A percentile compares a stretch with the other conserved stretches of the same genome.
Evolutionary conservation across 37 sponge, comb jelly and placozoan species (phyloP).

Genomic region (Haliclona indistincta): DNA sequence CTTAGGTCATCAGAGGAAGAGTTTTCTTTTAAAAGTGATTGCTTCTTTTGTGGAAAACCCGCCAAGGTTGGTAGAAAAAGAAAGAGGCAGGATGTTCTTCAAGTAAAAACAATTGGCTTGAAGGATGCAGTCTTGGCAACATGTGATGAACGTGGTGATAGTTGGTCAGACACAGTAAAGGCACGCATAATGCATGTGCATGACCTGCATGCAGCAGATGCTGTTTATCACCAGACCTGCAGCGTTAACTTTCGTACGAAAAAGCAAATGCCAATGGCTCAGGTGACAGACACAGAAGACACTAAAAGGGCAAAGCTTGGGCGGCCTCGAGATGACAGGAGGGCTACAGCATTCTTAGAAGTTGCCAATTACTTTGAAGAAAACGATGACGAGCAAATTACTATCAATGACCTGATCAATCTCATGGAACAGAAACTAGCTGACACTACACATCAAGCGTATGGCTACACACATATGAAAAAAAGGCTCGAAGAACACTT

Average conservation of each 20-base stretch:
- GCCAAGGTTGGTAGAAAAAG: conserved; percentile 38
- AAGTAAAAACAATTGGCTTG: conserved; percentile 35
- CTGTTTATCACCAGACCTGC: conserved; percentile 32
- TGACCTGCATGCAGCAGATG: conserved; percentile 58
- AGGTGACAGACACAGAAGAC: conserved; percentile 26
- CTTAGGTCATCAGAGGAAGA: conserved; percentile 43
- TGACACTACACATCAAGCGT: neutral
- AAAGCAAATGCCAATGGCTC: conserved; percentile 50
- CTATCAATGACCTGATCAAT: conserved; percentile 24
- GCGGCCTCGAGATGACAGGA: conserved; percentile 29
- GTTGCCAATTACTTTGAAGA: conserved; percentile 54
- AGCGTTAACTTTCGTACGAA: conserved; percentile 40
- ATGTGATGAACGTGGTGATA: conserved; percentile 42
- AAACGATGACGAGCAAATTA: no score
- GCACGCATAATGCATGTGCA: conserved; percentile 48
- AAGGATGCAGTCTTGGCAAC: conserved; percentile 32
- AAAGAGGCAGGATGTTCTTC: conserved; percentile 40
- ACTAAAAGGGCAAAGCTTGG: conserved; percentile 39
- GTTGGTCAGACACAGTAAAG: conserved; percentile 40
- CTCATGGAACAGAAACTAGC: conserved; percentile 35
- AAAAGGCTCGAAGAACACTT: conserved; percentile 30
- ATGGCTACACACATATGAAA: conserved; percentile 35
- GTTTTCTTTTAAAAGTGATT: conserved; percentile 45
- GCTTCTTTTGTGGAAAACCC: conserved; percentile 42
- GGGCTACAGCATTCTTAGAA: conserved; percentile 51